Percentiles rank a stretch among this genome's conserved stretches.
These are phyloP conservation scores for Bombus affinis DNA, from an alignment of 1,140 invertebrate genomes.

Conservation along the genomic window DNA sequence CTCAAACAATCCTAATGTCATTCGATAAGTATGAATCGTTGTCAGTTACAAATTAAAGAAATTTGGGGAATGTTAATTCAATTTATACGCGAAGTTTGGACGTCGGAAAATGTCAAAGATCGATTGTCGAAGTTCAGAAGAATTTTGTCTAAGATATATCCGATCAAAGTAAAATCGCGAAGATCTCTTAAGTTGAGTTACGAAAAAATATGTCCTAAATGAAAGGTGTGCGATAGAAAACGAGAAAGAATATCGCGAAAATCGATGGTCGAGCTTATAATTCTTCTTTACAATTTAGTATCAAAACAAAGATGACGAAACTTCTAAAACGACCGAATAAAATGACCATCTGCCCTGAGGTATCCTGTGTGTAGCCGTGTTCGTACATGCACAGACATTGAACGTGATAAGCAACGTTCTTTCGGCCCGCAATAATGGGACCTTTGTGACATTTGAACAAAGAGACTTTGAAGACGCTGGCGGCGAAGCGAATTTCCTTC, in stretches of 20 bases:
- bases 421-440: neutral
- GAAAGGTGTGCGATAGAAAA: neutral
- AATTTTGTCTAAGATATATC: no score
- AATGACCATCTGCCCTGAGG: neutral
- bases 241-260: neutral
- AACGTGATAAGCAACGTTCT: neutral
- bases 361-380: no score
- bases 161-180: no score
- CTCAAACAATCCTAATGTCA: neutral
- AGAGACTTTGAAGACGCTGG: conserved; percentile 16
- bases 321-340: neutral
- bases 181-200: neutral
- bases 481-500: conserved; percentile 6
- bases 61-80: no score
- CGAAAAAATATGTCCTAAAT: accelerated
- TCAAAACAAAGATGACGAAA: neutral
- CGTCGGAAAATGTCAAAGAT: no score
- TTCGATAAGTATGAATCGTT: no score
- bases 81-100: no score
- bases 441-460: conserved; percentile 34
- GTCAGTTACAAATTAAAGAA: no score
- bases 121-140: no score
- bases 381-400: neutral
- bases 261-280: neutral
- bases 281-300: neutral